These are phyloP conservation scores for Sebastes wilsoni DNA, from an alignment of 2,797 vertebrate species.

Conservation along the genomic window DNA sequence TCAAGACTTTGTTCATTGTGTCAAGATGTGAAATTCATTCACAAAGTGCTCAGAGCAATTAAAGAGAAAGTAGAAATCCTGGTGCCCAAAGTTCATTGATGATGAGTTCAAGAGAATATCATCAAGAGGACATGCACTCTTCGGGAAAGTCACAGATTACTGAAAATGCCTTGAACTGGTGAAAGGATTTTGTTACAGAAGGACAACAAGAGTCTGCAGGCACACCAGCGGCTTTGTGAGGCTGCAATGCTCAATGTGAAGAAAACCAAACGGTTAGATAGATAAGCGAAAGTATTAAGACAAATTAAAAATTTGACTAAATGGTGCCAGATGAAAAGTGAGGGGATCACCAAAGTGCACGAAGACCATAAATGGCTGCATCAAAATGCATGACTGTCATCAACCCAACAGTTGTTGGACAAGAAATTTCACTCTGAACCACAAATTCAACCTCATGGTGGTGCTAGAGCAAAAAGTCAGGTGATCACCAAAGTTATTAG, in stretches of 20 bases:
- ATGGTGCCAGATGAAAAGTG: not conserved
- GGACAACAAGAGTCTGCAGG: not conserved
- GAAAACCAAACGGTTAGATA: not conserved
- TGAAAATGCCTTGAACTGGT: not conserved
- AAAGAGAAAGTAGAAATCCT: slow-evolving; percentile 21
- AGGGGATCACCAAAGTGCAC: not conserved
- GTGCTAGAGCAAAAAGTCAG: not conserved
- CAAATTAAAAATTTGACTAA: not conserved
- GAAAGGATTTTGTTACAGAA: not conserved
- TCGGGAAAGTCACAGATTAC: slow-evolving; percentile 6
- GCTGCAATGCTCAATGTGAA: not conserved
- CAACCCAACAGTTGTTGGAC: not conserved
- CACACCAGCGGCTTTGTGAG: not conserved
- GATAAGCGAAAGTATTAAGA: not conserved
- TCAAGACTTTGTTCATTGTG: not conserved
- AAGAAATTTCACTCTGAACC: not conserved
- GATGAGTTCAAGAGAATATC: slow-evolving; percentile 24
- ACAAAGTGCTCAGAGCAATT: not conserved
- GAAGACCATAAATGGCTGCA: not conserved
- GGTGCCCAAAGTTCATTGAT: not conserved
- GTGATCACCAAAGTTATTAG: not conserved
- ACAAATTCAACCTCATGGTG: not conserved
- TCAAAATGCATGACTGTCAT: not conserved
- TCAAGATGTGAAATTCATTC: not conserved
- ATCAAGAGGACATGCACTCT: not conserved